A percentile compares a stretch with the other conserved stretches of the same genome.
Conservation (phyloP, 2,113 vertebrate species). For the Egretta garzetta region DNA sequence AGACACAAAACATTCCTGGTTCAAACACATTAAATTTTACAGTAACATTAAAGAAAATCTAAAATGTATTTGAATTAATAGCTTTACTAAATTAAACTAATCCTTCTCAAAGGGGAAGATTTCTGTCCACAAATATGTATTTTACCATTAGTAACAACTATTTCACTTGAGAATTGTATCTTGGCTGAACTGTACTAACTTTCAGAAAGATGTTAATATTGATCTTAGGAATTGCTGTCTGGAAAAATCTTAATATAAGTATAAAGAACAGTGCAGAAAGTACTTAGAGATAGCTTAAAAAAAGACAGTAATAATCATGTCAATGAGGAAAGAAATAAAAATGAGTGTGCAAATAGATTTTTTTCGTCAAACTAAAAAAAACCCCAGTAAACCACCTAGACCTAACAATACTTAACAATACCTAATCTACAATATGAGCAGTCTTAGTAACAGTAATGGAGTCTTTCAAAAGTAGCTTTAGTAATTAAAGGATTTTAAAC, state of each 20-base stretch:
- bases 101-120: background rate
- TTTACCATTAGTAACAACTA: background rate
- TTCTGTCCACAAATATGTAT: background rate
- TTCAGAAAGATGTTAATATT: background rate
- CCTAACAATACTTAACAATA: background rate
- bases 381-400: fast-evolving
- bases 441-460: background rate
- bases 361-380: background rate
- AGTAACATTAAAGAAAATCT: background rate
- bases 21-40: background rate
- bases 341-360: background rate
- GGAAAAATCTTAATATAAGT: background rate
- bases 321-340: background rate
- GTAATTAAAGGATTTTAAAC: background rate
- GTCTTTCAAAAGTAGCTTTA: background rate
- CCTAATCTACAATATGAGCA: background rate
- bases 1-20: background rate
- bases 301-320: background rate
- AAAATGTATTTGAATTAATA: background rate
- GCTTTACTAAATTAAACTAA: background rate
- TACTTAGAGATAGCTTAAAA: background rate
- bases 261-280: background rate
- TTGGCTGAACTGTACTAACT: background rate
- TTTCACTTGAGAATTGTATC: background rate
- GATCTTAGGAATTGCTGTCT: background rate